Conservation (phyloP, 2,797 vertebrate species). For the Neosilurus hyrtlii region DNA sequence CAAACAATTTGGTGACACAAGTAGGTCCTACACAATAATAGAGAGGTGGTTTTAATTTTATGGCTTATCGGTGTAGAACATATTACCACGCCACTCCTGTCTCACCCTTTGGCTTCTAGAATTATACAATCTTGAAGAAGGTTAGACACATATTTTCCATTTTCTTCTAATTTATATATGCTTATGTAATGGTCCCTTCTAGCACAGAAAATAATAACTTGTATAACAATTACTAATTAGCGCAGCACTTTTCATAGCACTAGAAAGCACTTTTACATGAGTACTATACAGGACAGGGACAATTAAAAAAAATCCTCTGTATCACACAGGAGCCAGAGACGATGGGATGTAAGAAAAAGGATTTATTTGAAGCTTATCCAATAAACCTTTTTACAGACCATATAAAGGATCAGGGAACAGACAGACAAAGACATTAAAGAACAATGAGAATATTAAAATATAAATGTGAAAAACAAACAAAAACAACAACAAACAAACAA, state of each 20-base stretch:
- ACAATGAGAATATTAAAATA: background rate
- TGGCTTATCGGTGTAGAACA: background rate
- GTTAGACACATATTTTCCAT: background rate
- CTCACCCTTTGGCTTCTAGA: too few relatives aligned
- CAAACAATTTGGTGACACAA: too few relatives aligned
- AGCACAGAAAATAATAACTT: conserved; percentile 14
- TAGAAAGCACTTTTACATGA: conserved; percentile 16
- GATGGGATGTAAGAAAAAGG: background rate
- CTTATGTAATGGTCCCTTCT: background rate
- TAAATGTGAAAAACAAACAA: background rate
- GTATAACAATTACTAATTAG: conserved; percentile 17
- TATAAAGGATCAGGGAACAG: conserved; percentile 9
- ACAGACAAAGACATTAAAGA: conserved; percentile 16
- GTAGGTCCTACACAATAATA: too few relatives aligned
- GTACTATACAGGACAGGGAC: conserved; percentile 19
- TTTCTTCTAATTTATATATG: background rate
- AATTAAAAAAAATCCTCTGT: conserved; percentile 6
- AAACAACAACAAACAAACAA: background rate
- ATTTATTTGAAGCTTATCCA: conserved; percentile 18
- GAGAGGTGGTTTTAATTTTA: too few relatives aligned
- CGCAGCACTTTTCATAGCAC: background rate
- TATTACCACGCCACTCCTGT: background rate
- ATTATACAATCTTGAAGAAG: background rate
- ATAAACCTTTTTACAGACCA: conserved; percentile 13
- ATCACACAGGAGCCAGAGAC: conserved; percentile 36